Evolutionary conservation across 2,113 vertebrate species (phyloP).

Genomic region (Psittacula cyanocephala): DNA sequence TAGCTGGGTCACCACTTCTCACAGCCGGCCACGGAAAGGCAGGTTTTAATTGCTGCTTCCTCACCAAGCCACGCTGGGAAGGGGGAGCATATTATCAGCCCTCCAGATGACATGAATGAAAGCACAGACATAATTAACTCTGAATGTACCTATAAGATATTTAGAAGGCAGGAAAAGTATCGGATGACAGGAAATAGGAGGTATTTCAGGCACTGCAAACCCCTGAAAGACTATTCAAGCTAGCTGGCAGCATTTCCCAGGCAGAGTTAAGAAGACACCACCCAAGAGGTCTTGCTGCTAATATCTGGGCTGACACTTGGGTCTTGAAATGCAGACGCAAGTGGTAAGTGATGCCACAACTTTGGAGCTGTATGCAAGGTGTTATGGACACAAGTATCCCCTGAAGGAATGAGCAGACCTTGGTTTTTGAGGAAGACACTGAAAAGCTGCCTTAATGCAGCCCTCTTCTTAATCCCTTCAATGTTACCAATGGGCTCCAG

Average conservation of each 20-base stretch:
- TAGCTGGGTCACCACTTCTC: not conserved
- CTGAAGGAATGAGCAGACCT: not conserved
- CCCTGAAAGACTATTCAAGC: not conserved
- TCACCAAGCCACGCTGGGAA: accelerated
- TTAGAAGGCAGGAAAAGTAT: slow-evolving; percentile 6
- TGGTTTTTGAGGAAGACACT: not conserved
- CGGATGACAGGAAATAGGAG: not conserved
- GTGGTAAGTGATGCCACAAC: not conserved
- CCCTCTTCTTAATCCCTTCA: not conserved
- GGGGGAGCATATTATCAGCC: not conserved
- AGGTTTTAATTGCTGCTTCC: not conserved
- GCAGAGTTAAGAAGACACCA: not conserved
- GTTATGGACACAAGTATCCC: accelerated
- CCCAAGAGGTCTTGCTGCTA: not conserved
- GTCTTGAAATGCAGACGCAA: not conserved
- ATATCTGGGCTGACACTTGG: not conserved
- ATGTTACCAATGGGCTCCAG: too few species aligned
- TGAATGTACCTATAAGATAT: not conserved
- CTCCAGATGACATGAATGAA: not conserved
- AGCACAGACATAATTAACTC: slow-evolving; percentile 23
- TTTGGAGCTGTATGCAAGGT: not conserved
- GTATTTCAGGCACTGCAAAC: not conserved
- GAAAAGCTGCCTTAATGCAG: not conserved
- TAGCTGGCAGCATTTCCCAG: not conserved
- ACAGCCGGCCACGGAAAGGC: not conserved